Base-by-base conservation (phyloP, 2,888 invertebrate species). In the Steinernema scapterisci region DNA sequence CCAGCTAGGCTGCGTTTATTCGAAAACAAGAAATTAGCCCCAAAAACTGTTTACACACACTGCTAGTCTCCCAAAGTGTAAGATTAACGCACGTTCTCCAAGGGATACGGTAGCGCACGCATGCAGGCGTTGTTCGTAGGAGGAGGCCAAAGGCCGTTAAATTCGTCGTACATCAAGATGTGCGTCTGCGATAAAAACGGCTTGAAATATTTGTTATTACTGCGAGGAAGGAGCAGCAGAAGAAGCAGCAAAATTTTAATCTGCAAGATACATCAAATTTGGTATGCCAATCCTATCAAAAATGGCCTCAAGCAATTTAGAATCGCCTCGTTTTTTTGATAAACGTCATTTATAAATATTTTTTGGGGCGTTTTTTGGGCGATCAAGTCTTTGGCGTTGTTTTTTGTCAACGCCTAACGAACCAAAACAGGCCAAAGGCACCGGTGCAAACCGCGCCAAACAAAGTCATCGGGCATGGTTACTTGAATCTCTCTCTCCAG, bases 201-300 rank as follows among this genome's bases (percentile, higher is more conserved):
- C 63, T 54, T 21, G 31, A 31, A 31, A 63, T 16, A 63, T 27
- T 38, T 31, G 63, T 38, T 63, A 52, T 63, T 31, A 27, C 16
- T 27, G 11, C 25, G 23, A n/a, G n/a, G 16, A 31, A 27, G 2
- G 13, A 48, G n/a, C n/a, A 63, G 1, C 16, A 31, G 16, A 31
- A 27, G 2, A 19, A 48, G n/a, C n/a, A 63, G 1, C 16, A 31
- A 27, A 63, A 31, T 27, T 16, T 31, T 63, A 63, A 63, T 63
- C 63, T 31, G 27, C 25, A 13, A 16, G 19, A 63, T 31, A 38
- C 31, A 63, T 63, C 63, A 63, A 63, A 63, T 63, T 31, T 31
- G 54, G 13, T 19, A 54, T 19, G 54, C 54, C 23, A 25, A 54
- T 54, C 54, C 54, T 13, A 54, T 54, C 54, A 54, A 54, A 54